Conservation (phyloP, 2,113 vertebrate genomes). For the Gambusia holbrooki region DNA sequence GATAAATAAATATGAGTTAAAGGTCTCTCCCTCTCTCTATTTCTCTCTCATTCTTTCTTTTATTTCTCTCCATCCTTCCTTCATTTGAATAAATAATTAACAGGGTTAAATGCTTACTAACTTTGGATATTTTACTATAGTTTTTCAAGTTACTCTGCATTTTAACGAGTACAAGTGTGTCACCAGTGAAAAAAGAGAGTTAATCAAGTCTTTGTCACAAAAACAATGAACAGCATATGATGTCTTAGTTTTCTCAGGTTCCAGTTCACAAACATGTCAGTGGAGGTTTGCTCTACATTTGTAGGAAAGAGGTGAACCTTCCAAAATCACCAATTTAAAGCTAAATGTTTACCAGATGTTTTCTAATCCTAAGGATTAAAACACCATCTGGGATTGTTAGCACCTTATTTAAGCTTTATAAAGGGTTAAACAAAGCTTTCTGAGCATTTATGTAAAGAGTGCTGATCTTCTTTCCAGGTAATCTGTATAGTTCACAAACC, state of each 20-base stretch:
- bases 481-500: slow-evolving; percentile 85
- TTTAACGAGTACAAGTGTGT: background rate
- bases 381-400: background rate
- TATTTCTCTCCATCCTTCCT: too few species aligned
- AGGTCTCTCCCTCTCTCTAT: too few species aligned
- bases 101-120: too few species aligned
- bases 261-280: background rate
- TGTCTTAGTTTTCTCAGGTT: too few species aligned
- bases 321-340: background rate
- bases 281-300: background rate
- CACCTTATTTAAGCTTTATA: background rate
- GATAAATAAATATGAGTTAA: too few species aligned
- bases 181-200: background rate
- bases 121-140: too few species aligned
- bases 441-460: background rate
- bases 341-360: background rate
- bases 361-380: too few species aligned
- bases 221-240: background rate
- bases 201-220: background rate
- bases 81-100: too few species aligned
- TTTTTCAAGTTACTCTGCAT: too few species aligned
- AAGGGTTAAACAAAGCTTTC: background rate
- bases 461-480: slow-evolving; percentile 72
- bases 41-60: too few species aligned
- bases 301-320: background rate